Conservation (phyloP, 2,797 vertebrate genomes). For the Falco peregrinus region DNA sequence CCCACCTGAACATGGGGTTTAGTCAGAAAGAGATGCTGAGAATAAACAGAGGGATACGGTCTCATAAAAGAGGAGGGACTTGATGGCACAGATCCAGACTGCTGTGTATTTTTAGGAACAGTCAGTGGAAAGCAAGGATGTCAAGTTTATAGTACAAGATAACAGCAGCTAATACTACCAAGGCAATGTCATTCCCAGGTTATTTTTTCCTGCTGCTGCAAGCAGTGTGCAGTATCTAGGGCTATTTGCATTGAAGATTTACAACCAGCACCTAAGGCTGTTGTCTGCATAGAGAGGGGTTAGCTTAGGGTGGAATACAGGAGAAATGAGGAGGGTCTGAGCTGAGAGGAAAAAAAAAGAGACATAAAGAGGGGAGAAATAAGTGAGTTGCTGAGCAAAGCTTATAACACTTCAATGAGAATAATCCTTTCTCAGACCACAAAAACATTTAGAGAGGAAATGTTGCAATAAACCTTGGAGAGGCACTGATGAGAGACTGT, state of each 20-base stretch:
- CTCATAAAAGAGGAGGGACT: neutral
- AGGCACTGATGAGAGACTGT: neutral
- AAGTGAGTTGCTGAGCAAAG: neutral
- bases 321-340: neutral
- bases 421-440: conserved; percentile 25
- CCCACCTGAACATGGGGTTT: neutral
- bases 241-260: neutral
- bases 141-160: neutral
- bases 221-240: neutral
- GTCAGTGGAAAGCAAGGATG: neutral
- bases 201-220: neutral
- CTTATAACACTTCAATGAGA: neutral
- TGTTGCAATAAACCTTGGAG: conserved; percentile 35
- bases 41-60: neutral
- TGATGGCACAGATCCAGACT: neutral
- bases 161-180: neutral
- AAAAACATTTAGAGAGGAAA: conserved; percentile 40
- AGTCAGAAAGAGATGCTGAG: neutral
- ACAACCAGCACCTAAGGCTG: neutral
- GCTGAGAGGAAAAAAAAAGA: neutral
- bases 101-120: neutral
- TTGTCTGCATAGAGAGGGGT: neutral
- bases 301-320: neutral
- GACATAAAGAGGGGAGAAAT: neutral
- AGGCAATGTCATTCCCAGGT: neutral